phyloP scores from a whole-genome alignment of 2,797 vertebrate genomes.

The Hapalemur alaotrensis region DNA sequence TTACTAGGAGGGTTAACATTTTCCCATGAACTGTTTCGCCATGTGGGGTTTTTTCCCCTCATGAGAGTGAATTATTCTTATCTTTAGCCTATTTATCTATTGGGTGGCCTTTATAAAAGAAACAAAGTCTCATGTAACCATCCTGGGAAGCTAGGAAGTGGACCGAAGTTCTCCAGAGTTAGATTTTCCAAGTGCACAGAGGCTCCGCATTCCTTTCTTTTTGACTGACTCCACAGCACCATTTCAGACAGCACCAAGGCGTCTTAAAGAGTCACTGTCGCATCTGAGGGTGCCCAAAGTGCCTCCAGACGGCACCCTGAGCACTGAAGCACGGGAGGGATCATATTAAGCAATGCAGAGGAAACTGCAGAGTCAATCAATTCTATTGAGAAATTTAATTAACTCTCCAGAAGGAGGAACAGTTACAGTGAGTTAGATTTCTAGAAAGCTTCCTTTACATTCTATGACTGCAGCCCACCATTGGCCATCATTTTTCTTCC shows the following conservation, averaged over 20 bases:
- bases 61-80: not conserved
- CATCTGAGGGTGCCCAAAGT: not conserved
- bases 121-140: not conserved
- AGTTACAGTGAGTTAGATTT: not conserved
- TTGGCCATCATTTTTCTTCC: too few relatives aligned
- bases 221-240: fast-evolving
- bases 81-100: not conserved
- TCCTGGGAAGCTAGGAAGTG: not conserved
- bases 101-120: not conserved
- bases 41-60: not conserved
- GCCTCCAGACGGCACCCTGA: not conserved
- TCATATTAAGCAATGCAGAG: not conserved
- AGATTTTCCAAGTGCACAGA: not conserved
- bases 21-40: not conserved
- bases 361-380: not conserved
- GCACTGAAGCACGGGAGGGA: not conserved
- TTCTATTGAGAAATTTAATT: not conserved
- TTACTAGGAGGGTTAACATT: not conserved
- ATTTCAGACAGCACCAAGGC: not conserved
- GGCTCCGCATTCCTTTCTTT: not conserved
- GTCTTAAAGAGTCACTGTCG: not conserved
- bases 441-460: not conserved
- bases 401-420: not conserved
- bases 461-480: not conserved
- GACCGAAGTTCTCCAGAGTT: not conserved